Base-by-base conservation (phyloP, 2,888 invertebrate genomes). In the Caenorhabditis imperialis region DNA sequence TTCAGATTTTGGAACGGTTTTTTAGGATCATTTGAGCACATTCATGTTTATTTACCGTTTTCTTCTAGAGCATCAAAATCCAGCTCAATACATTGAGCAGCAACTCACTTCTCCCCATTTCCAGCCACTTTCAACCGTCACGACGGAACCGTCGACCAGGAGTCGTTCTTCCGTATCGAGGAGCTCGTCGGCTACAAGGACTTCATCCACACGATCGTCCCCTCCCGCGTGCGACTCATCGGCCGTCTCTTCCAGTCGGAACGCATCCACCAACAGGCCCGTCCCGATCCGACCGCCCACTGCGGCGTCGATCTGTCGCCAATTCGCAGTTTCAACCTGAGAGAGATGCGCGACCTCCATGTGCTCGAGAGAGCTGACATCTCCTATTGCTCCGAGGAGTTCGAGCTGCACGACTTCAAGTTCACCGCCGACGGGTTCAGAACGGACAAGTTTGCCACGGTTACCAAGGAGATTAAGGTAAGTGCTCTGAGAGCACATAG, bases 291-390 rank as follows among this genome's bases (percentile, higher is more conserved):
- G 7, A n/a, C 23, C 7, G 57, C 65, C 12, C 72, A 76, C 47
- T 53, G 58, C 20, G 44, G 62, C 14, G 53, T 78, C 16, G 69
- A 80, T 55, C 18, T 79, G 16, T 18, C 58, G 10, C 47, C 40
- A 2, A n/a, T 69, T 33, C 51, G 60, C 12, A 61, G 38, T 10
- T 76, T 69, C 60, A 51, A 57, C 22, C 45, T 80, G 16, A 62
- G 63, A 48, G 80, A 80, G 37, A 65, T 57, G 57, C 48, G 78
- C 2, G 78, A 80, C 44, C 71, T 80, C 42, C 44, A 57, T n/a
- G 33, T 72, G 30, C 18, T 44, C 27, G 45, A 72, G 10, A 16
- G 69, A 33, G 10, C n/a, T 12, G 69, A 69, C 42, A 47, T 69
- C 30, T 22, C 37, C 1, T 40, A 27, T 40, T 16, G 27, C 10